Evolutionary conservation across 1,140 invertebrate genomes (phyloP), one percentile per base, ranked within the genome.

Genomic region (Temnothorax longispinosus): DNA sequence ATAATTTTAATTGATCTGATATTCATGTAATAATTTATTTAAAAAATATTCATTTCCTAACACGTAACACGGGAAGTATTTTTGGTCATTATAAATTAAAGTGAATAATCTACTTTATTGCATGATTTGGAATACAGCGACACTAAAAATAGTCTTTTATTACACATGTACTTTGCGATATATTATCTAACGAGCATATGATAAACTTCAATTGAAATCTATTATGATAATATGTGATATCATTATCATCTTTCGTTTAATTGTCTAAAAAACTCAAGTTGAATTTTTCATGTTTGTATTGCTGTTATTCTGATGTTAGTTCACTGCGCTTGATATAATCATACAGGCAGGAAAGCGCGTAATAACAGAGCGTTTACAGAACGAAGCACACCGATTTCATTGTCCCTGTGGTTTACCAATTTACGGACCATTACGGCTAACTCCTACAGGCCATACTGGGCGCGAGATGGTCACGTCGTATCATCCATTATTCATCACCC

Each of bases 401-500:
- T 92, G 92, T 93, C 91, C 93, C 87, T 93, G 91, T 92, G 92
- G 92, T 94, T 93, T 90, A 89, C 92, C 93, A 94, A 95, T 95
- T 95, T 95, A 94, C 92, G 89, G 89, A 91, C 89, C 91, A 94
- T 95, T 94, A 93, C 89, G 88, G 88, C 88, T 88, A 92, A 92
- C 91, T 84, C 92, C 92, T 93, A 94, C 92, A 92, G 91, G 87
- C 90, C 90, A 93, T 92, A 90, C 80, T 86, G 75, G 88, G 78
- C 89, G 78, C 77, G 89, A 91, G 90, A 94, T 93, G 85, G 90
- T 90, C 88, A 91, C 87, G 90, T 92, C 93, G 92, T 93, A 90
- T 89, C 91, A 94, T 95, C 92, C 93, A 95, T 95, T 94, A 95
- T 95, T 94, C 94, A 94, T 95, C 92, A 93, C 90, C 90, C 86